Base-by-base conservation (phyloP, 2,797 vertebrate species). In the Pipistrellus pipistrellus region DNA sequence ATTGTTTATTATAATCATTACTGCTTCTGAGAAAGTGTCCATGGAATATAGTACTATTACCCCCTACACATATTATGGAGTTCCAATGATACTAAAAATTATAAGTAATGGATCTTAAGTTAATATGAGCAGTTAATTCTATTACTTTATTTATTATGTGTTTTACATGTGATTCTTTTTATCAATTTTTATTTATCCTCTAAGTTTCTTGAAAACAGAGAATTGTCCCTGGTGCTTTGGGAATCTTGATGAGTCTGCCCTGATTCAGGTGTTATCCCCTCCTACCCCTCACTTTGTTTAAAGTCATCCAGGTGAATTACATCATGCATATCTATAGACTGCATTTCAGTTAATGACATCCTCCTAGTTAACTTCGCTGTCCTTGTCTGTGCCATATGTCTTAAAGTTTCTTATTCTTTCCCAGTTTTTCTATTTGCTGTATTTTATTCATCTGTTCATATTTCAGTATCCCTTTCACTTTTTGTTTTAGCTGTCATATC, bases 291-390 rank as follows among this genome's bases (percentile, higher is more conserved):
- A 77, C 20, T n/a, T 71, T 30, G 25, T 18, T 96, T 88, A 81
- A 84, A 91, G 69, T 69, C 73, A 89, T 48, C 57, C 72, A 30
- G 38, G 73, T 94, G 91, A 97, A 90, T 77, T 35, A 10, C n/a
- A 64, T 76, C 91, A 93, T 85, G 9, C 4, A 30, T 18, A 5
- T 32, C 78, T 64, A n/a, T 3, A 95, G 93, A 96, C 75, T 96
- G 80, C 27, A 88, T 1, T 93, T 96, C 93, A 96, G 90, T 96
- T 96, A 96, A 86, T 96, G 51, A 97, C 96, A 44, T 8, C 30
- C 6, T 38, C 93, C 88, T 96, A 78, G 92, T 92, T 85, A 84
- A 97, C 92, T 94, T 88, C 20, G 18, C 75, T 88, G 96, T 95
- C 88, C 92, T 95, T 95, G 35, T 93, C 91, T 90, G 15, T 96